phyloP scores from a whole-genome alignment of 2,797 vertebrate genomes.

The Eospalax fontanierii region DNA sequence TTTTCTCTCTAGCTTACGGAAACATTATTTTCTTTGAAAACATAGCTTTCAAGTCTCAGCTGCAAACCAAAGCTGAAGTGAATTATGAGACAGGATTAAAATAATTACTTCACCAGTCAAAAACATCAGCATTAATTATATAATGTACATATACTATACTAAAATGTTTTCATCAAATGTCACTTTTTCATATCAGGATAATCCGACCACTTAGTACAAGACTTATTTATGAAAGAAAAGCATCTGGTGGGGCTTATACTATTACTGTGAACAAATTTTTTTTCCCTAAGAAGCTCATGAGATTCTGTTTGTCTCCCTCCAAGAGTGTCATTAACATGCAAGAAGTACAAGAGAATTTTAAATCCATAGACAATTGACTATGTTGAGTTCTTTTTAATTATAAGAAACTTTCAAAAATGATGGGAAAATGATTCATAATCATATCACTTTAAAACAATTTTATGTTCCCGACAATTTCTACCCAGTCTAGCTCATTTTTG shows the following conservation, averaged over 20 bases:
- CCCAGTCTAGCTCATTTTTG: neutral
- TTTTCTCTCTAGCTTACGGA: constrained; percentile 55
- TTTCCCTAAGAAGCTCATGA: constrained; percentile 65
- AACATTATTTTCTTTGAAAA: constrained; percentile 78
- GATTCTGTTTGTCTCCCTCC: constrained; percentile 47
- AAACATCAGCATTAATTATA: constrained; percentile 69
- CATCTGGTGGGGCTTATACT: constrained; percentile 73
- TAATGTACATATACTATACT: constrained; percentile 56
- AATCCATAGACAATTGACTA: constrained; percentile 60
- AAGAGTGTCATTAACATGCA: constrained; percentile 70
- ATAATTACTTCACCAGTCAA: constrained; percentile 75
- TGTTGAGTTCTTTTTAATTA: constrained; percentile 60
- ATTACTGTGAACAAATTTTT: constrained; percentile 55
- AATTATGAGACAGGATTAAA: constrained; percentile 74
- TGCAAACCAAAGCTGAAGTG: constrained; percentile 68
- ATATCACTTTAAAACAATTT: constrained; percentile 38
- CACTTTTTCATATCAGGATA: constrained; percentile 69
- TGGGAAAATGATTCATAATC: constrained; percentile 45
- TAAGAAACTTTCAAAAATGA: constrained; percentile 46
- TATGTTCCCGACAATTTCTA: neutral
- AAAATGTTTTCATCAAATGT: constrained; percentile 78
- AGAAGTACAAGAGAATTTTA: constrained; percentile 54
- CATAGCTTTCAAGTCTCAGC: constrained; percentile 69
- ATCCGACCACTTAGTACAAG: constrained; percentile 71
- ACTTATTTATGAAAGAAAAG: constrained; percentile 73